phyloP scores from a whole-genome alignment of 2,113 vertebrate genomes.

The Ia io region DNA sequence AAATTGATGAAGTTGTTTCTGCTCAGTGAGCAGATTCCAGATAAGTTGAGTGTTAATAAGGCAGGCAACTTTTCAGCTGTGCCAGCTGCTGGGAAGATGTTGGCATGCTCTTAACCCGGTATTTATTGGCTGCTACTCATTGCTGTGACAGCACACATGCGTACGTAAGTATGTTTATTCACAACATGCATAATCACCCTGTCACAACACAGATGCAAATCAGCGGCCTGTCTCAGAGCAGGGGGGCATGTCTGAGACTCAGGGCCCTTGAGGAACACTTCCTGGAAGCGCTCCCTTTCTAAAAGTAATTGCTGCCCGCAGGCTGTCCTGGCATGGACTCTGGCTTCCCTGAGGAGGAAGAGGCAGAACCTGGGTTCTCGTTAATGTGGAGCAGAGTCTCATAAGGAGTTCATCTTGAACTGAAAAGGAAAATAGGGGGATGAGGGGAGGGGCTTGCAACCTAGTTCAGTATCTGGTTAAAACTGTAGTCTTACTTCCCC shows the following conservation, averaged over 20 bases:
- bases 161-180: conserved; percentile 30
- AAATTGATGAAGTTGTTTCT: conserved; percentile 84
- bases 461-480: too few relatives aligned
- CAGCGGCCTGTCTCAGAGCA: background rate
- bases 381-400: background rate
- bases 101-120: conserved; percentile 56
- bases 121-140: conserved; percentile 55
- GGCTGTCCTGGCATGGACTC: background rate
- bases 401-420: conserved; percentile 30
- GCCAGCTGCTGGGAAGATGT: conserved; percentile 79
- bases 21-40: conserved; percentile 84
- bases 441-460: too few relatives aligned
- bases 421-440: too few relatives aligned
- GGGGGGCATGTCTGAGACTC: conserved; percentile 12
- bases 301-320: background rate
- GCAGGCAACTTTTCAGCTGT: conserved; percentile 77
- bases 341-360: background rate
- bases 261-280: background rate
- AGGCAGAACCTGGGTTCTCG: background rate
- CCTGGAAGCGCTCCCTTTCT: background rate
- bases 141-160: conserved; percentile 58
- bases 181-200: conserved; percentile 14
- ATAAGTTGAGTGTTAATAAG: conserved; percentile 85
- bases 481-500: too few relatives aligned
- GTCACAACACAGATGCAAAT: background rate